Evolutionary conservation across 2,888 invertebrate genomes (phyloP), one percentile per base, ranked within the genome.

Genomic region (Flabesymbios commensalis): DNA sequence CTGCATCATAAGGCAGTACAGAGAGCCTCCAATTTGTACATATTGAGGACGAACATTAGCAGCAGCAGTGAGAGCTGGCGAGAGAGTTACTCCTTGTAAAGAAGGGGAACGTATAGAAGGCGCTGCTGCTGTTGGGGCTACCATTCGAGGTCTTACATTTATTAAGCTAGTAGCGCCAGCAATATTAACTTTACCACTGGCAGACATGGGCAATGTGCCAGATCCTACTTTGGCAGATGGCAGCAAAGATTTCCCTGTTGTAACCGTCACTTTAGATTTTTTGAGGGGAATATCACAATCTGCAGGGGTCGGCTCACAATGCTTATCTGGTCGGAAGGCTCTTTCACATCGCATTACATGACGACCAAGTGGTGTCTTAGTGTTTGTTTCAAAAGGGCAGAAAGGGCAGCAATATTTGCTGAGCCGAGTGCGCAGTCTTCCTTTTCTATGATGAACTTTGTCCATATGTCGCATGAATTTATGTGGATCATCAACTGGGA

Each of bases 361-460:
- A 41, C 94, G 87, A 0, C 90, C 91, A 72, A 95, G 84, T 83
- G 94, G 94, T 31, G 92, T 92, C 83, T 93, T 94, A 57, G 93
- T 92, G 76, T 93, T 93, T 22, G n/a, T 22, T 81, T 96, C 95
- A 78, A 94, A 95, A 0, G 93, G 91, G 85, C 96, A 96, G 78
- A 93, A 91, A 7, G 56, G 57, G 33, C 62, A 65, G 7, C 45
- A 28, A 45, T 52, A 63, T 81, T 91, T 91, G 0, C 92, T 90
- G 29, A 91, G 90, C 0, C 92, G 91, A 68, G 92, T 87, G 74
- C 94, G 93, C 63, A 95, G 83, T 65, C 90, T 88, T 3, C 92
- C 94, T 72, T 90, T 87, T 19, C 90, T 88, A 71, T 90, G 90
- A 81, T 96, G 96, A 76, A 91, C 90, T 0, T 90, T 89, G 80